Evolutionary conservation across 2,888 invertebrate species (phyloP).

Genomic region (Physocephala rufipes): DNA sequence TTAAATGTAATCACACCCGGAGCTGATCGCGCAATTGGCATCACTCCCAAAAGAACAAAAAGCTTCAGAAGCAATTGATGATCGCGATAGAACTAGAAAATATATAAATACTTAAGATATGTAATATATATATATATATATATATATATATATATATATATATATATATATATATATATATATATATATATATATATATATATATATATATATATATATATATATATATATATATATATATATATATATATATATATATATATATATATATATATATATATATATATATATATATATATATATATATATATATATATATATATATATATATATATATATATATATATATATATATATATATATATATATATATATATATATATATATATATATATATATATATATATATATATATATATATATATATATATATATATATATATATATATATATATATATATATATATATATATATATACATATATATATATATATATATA

Average conservation of each 20-base stretch:
- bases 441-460: not conserved
- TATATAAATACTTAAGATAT: conserved; percentile 4
- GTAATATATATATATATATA: not conserved
- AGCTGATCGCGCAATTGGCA: conserved; percentile 71
- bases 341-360: not conserved
- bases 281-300: not conserved
- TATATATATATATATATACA: no score
- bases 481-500: not conserved
- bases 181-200: no score
- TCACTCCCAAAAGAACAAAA: conserved; percentile 72
- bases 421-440: not conserved
- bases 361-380: not conserved
- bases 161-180: no score
- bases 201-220: not conserved
- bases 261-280: no score
- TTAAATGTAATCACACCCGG: conserved; percentile 71
- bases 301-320: no score
- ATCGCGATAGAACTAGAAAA: conserved; percentile 70
- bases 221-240: not conserved
- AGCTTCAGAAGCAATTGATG: conserved; percentile 72
- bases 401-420: no score
- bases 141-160: not conserved
- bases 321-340: no score
- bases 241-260: no score
- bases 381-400: no score